These are phyloP conservation scores for Procambarus clarkii DNA, from an alignment of 1,140 invertebrate species.

Conservation along the genomic window DNA sequence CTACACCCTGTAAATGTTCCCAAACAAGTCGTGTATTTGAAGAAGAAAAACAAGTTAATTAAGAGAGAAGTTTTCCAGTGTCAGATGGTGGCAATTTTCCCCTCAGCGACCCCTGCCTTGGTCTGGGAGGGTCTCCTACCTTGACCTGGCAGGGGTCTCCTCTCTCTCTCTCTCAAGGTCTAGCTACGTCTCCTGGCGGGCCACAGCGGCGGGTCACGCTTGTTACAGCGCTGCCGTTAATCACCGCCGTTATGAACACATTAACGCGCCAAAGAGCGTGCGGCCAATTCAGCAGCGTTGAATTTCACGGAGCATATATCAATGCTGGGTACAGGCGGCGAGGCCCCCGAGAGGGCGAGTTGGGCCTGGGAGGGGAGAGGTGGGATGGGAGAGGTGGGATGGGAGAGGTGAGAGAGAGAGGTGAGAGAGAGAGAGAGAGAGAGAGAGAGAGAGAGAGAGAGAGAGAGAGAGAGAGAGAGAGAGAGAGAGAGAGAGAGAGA, in stretches of 20 bases:
- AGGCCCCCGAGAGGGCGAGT: background rate
- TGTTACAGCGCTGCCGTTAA: conserved; percentile 23
- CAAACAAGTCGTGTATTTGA: too few species aligned
- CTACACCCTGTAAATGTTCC: too few species aligned
- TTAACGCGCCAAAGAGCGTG: conserved; percentile 59
- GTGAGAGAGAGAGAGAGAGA: too few species aligned
- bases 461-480: background rate
- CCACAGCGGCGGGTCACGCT: conserved; percentile 25
- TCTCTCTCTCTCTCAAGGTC: too few species aligned
- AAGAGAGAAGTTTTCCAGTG: too few species aligned
- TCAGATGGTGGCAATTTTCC: too few species aligned
- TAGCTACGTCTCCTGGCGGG: background rate
- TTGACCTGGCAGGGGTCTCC: too few species aligned
- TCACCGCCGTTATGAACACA: conserved; percentile 49
- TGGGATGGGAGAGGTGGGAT: background rate
- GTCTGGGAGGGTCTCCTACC: too few species aligned
- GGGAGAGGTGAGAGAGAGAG: background rate
- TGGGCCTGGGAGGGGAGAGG: background rate
- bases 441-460: too few species aligned
- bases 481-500: background rate
- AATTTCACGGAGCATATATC: conserved; percentile 57
- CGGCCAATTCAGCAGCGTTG: conserved; percentile 50
- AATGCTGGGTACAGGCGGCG: conserved; percentile 36
- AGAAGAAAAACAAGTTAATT: too few species aligned
- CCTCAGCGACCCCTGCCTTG: too few species aligned